A percentile compares a stretch with the other conserved stretches of the same genome.
Conservation (phyloP, 2,113 vertebrate species). For the Mastomys coucha region DNA sequence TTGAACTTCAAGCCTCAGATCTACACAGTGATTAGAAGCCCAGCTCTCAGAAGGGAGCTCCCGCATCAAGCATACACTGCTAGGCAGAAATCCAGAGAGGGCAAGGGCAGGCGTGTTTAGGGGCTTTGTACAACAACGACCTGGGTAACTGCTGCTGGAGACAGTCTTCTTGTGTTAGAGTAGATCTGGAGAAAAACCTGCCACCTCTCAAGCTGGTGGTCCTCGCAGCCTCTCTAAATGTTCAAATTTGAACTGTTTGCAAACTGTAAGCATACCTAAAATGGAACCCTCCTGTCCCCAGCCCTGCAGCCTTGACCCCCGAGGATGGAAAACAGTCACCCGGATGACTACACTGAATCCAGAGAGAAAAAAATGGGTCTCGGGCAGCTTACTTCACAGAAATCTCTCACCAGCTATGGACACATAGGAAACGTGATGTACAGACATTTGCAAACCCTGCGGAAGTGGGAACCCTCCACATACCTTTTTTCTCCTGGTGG, state of each 20-base stretch:
- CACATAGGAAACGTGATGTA: neutral
- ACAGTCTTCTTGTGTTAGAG: neutral
- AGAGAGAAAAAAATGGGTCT: neutral
- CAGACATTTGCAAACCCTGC: slow-evolving; percentile 3
- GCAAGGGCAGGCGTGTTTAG: neutral
- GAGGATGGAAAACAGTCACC: neutral
- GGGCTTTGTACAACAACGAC: neutral
- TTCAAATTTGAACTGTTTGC: neutral
- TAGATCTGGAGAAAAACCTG: neutral
- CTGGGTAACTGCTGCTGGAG: neutral
- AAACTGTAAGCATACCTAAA: neutral
- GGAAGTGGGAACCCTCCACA: neutral
- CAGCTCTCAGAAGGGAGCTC: neutral
- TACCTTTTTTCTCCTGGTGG: slow-evolving; percentile 94
- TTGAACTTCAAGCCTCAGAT: neutral
- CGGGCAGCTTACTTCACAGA: neutral
- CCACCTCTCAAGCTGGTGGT: neutral
- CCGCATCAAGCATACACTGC: neutral
- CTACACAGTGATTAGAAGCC: neutral
- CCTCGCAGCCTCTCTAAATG: neutral
- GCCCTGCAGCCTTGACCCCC: neutral
- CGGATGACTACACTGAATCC: neutral
- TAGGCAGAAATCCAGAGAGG: neutral
- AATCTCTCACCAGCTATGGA: neutral
- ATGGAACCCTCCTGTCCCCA: neutral